phyloP scores from a whole-genome alignment of 2,888 invertebrate genomes.

The Hyposoter dolosus region DNA sequence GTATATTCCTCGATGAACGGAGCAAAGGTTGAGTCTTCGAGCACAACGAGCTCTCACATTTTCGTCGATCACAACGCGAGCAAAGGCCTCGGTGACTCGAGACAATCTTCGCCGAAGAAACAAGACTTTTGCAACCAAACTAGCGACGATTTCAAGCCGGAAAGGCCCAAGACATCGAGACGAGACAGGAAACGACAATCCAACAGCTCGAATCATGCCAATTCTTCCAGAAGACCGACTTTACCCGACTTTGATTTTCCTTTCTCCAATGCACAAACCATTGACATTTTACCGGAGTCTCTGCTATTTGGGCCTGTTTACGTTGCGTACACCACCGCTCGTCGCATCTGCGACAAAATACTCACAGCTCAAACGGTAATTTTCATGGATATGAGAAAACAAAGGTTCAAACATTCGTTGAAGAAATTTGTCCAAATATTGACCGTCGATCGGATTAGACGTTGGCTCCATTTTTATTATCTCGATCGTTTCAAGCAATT shows the following conservation, averaged over 20 bases:
- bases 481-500: slow-evolving; percentile 48
- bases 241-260: slow-evolving; percentile 54
- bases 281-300: slow-evolving; percentile 83
- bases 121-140: background rate
- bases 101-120: slow-evolving; percentile 58
- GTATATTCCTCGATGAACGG: slow-evolving; percentile 17
- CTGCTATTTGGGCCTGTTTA: slow-evolving; percentile 84
- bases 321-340: slow-evolving; percentile 84
- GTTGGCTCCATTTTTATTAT: slow-evolving; percentile 43
- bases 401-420: slow-evolving; percentile 36
- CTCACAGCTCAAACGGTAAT: slow-evolving; percentile 74
- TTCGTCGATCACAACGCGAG: slow-evolving; percentile 68
- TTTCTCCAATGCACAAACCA: slow-evolving; percentile 63
- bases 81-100: slow-evolving; percentile 71
- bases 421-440: slow-evolving; percentile 27
- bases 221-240: too few species aligned
- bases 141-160: background rate
- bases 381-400: slow-evolving; percentile 49
- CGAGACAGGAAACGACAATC: background rate
- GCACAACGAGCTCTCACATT: slow-evolving; percentile 29
- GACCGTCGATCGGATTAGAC: slow-evolving; percentile 39
- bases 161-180: slow-evolving; percentile 1
- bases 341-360: slow-evolving; percentile 84
- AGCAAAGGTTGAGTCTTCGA: background rate
- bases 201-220: background rate